These are phyloP conservation scores for Alcis repandata DNA, from an alignment of 2,888 invertebrate genomes.

Conservation along the genomic window DNA sequence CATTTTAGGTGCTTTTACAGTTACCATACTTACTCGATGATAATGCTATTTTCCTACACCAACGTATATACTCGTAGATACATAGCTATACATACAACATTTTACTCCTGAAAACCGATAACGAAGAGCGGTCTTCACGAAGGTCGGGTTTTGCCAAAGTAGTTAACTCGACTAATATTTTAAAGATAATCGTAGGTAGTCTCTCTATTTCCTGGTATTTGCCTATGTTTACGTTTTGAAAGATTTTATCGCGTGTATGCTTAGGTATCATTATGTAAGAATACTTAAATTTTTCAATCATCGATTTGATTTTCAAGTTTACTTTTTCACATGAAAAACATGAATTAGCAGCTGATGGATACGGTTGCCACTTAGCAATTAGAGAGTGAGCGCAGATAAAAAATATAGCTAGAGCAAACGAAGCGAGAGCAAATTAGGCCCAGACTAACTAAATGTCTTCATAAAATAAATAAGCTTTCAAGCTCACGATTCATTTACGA, in stretches of 20 bases:
- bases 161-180: too few species aligned
- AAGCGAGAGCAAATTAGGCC: slow-evolving; percentile 50
- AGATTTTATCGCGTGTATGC: not conserved
- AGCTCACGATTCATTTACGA: slow-evolving; percentile 31
- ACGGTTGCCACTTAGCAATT: slow-evolving; percentile 61
- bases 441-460: slow-evolving; percentile 50
- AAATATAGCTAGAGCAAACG: slow-evolving; percentile 58
- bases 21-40: not conserved
- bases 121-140: not conserved
- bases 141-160: not conserved
- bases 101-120: not conserved
- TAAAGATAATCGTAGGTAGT: too few species aligned
- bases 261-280: too few species aligned
- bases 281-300: not conserved
- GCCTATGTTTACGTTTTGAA: not conserved
- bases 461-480: slow-evolving; percentile 50
- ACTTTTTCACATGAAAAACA: too few species aligned
- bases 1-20: not conserved
- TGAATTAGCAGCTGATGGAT: slow-evolving; percentile 61
- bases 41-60: not conserved
- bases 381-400: slow-evolving; percentile 54
- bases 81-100: not conserved
- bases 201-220: too few species aligned
- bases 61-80: not conserved
- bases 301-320: slow-evolving; percentile 1